These are phyloP conservation scores for Acridotheres tristis DNA, from an alignment of 2,797 vertebrate species.

Conservation along the genomic window DNA sequence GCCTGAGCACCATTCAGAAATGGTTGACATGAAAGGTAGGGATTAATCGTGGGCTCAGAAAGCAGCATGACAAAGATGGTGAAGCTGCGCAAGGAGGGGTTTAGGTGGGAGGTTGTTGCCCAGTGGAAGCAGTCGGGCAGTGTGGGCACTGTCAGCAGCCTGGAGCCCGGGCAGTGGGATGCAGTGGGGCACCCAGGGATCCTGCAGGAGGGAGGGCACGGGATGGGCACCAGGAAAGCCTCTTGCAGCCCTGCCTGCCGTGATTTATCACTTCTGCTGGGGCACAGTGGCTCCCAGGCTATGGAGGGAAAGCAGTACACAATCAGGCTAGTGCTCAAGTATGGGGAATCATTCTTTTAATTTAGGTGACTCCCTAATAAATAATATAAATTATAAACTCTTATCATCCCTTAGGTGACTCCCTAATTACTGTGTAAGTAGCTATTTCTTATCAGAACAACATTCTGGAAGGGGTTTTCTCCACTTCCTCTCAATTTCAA, in stretches of 20 bases:
- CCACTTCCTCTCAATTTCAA: not conserved
- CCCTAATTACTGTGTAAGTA: not conserved
- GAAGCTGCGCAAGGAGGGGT: not conserved
- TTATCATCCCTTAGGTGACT: not conserved
- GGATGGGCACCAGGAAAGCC: not conserved
- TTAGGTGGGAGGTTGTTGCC: not conserved
- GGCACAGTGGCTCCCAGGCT: not conserved
- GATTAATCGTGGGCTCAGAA: not conserved
- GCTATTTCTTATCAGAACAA: not conserved
- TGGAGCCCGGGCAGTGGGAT: accelerated
- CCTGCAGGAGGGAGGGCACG: accelerated
- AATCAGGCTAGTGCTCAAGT: not conserved
- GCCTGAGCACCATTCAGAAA: not conserved
- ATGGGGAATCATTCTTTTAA: not conserved
- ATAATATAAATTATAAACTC: too few species aligned
- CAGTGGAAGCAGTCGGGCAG: not conserved
- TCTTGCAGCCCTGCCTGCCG: not conserved
- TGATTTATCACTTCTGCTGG: not conserved
- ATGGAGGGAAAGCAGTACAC: not conserved
- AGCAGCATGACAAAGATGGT: accelerated
- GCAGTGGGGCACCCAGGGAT: not conserved
- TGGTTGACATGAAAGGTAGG: not conserved
- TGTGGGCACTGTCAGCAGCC: accelerated
- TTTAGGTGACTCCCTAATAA: not conserved
- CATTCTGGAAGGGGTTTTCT: not conserved